These are phyloP conservation scores for Colaptes auratus DNA, from an alignment of 2,113 vertebrate species.

Conservation along the genomic window DNA sequence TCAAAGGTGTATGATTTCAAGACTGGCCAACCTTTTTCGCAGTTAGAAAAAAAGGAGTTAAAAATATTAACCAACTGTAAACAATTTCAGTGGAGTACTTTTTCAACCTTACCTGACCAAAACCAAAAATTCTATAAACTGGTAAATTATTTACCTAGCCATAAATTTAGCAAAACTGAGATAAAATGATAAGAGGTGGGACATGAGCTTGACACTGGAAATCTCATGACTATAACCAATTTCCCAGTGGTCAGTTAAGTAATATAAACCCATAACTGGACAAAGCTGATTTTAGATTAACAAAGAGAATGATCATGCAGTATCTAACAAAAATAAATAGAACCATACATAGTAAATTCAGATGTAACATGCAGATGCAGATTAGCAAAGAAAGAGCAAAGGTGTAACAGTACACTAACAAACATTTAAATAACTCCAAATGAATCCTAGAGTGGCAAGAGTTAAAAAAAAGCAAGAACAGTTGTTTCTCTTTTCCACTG, in stretches of 20 bases:
- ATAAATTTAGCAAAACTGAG: neutral
- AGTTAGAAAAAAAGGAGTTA: neutral
- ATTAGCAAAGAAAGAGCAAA: neutral
- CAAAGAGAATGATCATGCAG: neutral
- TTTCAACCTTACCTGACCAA: neutral
- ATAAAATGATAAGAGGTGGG: neutral
- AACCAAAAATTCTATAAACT: neutral
- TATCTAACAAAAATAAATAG: neutral
- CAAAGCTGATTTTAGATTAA: neutral
- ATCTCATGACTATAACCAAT: neutral
- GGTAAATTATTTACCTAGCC: neutral
- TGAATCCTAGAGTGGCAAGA: neutral
- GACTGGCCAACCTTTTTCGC: neutral
- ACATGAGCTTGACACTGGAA: neutral
- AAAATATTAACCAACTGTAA: neutral
- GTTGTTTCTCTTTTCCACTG: neutral
- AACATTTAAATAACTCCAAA: neutral
- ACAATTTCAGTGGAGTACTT: neutral
- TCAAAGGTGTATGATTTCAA: neutral
- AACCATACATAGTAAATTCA: neutral
- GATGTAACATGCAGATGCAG: neutral
- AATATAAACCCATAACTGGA: neutral
- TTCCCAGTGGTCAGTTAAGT: neutral
- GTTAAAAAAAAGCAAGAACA: neutral
- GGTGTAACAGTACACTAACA: neutral